Evolutionary conservation across 2,113 vertebrate genomes (phyloP), one percentile per base, ranked within the genome.

Genomic region (Melanocharis versteri): DNA sequence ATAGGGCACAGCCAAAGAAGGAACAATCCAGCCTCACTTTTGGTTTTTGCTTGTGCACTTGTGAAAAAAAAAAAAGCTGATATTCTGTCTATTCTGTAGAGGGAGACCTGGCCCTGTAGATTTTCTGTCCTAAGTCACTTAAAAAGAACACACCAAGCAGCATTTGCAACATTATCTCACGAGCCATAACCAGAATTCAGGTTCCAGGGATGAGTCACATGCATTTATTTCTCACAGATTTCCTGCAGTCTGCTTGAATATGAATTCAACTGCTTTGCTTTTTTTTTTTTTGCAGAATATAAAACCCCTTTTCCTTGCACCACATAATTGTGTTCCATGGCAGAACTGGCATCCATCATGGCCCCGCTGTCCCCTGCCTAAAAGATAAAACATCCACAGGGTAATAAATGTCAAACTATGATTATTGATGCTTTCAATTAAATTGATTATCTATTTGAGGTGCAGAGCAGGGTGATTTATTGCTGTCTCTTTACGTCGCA

Each of bases 391-490:
- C 99, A 99, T 98, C 98, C 98, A 77, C 97, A 97, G 97, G 96
- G 98, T 96, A 98, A 99, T 99, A 99, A 99, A 99, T 95, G 99
- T 99, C 99, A 98, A 96, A 97, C 96, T 92, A 97, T 89, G 97
- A 96, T 99, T 99, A 99, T 99, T 99, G 99, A 99, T 99, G 98
- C 96, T 98, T 98, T 98, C 98, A 98, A 98, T 98, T 98, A 98
- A 98, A 99, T 99, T 98, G 99, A 99, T 99, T 99, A 99, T 98
- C 98, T 98, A 98, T 98, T 97, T 97, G 97, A 97, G 97, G 98
- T 83, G 96, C 89, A 97, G 76, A 94, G 97, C 81, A 40, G 45
- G 61, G 96, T 98, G 98, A 98, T 98, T 98, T 97, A 98, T 91
- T 39, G 94, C 96, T 65, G 90, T 97, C 98, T 97, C 97, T 96